phyloP scores from a whole-genome alignment of 2,888 invertebrate species.

The Meteorus cinctellus region DNA sequence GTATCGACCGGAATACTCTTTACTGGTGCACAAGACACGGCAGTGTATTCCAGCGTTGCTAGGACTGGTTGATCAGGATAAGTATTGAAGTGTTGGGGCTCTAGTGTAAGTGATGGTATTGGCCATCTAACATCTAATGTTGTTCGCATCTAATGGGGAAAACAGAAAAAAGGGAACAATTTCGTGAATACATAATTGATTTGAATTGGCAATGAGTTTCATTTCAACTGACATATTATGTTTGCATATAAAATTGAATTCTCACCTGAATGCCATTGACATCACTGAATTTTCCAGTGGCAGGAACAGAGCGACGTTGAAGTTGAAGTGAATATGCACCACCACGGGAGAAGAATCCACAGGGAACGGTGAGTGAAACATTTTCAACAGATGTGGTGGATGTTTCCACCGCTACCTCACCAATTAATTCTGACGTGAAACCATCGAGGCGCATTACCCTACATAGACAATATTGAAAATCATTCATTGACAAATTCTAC shows the following conservation, averaged over 20 bases:
- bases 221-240: slow-evolving; percentile 52
- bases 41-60: slow-evolving; percentile 84
- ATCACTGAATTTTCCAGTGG: slow-evolving; percentile 58
- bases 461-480: slow-evolving; percentile 23
- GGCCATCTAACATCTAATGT: slow-evolving; percentile 89
- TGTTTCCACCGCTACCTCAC: slow-evolving; percentile 64
- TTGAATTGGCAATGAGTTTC: neutral
- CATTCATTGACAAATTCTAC: neutral
- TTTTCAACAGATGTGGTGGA: slow-evolving; percentile 60
- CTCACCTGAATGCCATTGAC: slow-evolving; percentile 60
- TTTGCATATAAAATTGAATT: neutral
- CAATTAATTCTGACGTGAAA: slow-evolving; percentile 67
- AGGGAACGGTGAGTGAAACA: slow-evolving; percentile 76
- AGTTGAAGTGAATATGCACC: slow-evolving; percentile 79
- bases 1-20: slow-evolving; percentile 75
- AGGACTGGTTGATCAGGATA: slow-evolving; percentile 85
- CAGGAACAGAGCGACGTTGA: slow-evolving; percentile 62
- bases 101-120: slow-evolving; percentile 81
- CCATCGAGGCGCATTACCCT: slow-evolving; percentile 75
- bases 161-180: slow-evolving; percentile 6
- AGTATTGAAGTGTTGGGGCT: slow-evolving; percentile 85
- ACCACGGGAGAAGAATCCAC: slow-evolving; percentile 84
- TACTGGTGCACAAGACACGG: slow-evolving; percentile 78
- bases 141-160: slow-evolving; percentile 61
- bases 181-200: neutral